phyloP scores from a whole-genome alignment of 1,140 invertebrate species.

The Saxidomus purpurata region DNA sequence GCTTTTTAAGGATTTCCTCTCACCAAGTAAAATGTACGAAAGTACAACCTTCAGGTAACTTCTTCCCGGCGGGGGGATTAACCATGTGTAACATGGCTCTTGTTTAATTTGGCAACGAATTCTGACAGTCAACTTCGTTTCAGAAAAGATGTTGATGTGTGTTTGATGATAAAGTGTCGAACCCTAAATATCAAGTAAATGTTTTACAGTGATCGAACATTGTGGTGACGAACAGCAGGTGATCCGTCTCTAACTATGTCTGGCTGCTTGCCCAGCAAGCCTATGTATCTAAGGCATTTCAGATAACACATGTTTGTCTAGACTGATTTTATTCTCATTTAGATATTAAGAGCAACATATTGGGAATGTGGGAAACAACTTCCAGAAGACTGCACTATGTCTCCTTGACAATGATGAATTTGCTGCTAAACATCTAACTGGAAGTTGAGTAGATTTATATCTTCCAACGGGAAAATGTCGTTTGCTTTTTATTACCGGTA shows the following conservation, averaged over 20 bases:
- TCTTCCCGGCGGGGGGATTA: no score
- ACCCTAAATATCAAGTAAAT: background rate
- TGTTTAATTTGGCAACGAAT: no score
- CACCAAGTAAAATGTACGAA: no score
- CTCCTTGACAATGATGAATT: constrained; percentile 46
- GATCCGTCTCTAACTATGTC: no score
- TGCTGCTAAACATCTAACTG: constrained; percentile 13
- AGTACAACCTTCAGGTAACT: no score
- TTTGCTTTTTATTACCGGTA: background rate
- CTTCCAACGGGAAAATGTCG: constrained; percentile 6
- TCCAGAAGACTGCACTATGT: background rate
- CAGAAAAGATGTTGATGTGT: background rate
- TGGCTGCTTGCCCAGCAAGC: background rate
- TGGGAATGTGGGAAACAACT: constrained; percentile 12
- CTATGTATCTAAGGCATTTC: background rate
- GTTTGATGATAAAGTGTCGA: background rate
- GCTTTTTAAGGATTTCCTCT: no score
- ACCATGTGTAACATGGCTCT: no score
- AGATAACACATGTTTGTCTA: background rate
- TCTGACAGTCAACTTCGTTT: background rate
- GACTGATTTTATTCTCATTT: background rate
- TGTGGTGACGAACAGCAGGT: background rate
- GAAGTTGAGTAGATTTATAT: constrained; percentile 22
- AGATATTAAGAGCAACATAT: constrained; percentile 14
- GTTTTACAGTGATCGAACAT: constrained; percentile 7